Evolutionary conservation across 2,888 invertebrate species (phyloP), one percentile per base, ranked within the genome.

Genomic region (Stictocephala bisonia): DNA sequence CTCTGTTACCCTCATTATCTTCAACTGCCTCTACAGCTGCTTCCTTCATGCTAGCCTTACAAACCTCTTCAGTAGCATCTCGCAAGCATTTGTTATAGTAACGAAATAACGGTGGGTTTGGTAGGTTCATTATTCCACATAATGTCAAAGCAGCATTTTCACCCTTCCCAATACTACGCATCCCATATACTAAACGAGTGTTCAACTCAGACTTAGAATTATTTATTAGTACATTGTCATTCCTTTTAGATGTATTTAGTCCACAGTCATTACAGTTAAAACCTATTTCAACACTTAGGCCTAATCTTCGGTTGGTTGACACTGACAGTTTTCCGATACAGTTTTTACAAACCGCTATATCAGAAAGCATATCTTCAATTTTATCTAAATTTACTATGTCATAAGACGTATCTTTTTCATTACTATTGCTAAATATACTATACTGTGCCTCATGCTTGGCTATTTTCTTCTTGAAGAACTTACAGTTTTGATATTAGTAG

Each of bases 81-180:
- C n/a, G 1, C 3, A 40, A 22, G 6, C 35, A n/a, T 22, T 41
- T 41, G 15, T 35, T 41, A 2, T 20, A 64, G 13, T 64, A 64
- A 3, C 22, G 35, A 9, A 64, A 41, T 9, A 41, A 7, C 3
- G 64, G 41, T 4, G 64, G 64, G 2, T 64, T 64, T 11, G 64
- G 67, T 48, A 67, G 15, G 7, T 67, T 67, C 67, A 67, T 67
- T 20, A 67, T 26, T 6, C 44, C 41, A 67, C 67, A 40, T 44
- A 67, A 41, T 48, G 67, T 67, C 67, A 44, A 44, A 44, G 67
- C 67, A n/a, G 67, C 41, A 67, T 26, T 48, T 44, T 44, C 48
- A 7, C 41, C 67, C 24, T 44, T 44, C 2, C 41, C 48, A 26
- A 67, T 26, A n/a, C 24, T 44, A 44, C 67, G 67, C 27, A 67